Evolutionary conservation across 2,797 vertebrate genomes (phyloP), one percentile per base, ranked within the genome.

Genomic region (Bradypus variegatus): DNA sequence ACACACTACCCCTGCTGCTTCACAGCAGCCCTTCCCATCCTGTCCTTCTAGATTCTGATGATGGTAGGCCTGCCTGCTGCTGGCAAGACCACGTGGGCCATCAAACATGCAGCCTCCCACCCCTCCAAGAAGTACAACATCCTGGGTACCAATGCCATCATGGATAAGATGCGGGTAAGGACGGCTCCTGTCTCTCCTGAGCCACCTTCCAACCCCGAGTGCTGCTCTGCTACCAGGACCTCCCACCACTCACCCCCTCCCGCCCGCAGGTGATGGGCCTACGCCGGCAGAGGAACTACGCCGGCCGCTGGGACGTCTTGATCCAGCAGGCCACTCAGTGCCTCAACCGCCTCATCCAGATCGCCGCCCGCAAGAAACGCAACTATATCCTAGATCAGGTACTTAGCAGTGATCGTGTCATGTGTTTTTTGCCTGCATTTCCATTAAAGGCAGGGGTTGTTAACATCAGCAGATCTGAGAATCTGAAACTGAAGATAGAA

Each of bases 311-410:
- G 99, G 99, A 99, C 8, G 94, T 99, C 25, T 98, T 99, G 64
- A 99, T 99, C 91, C 98, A 99, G 93, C 98, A 99, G 96, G 98
- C 98, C 72, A 99, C 99, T 7, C 98, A 98, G 97, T 99, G 99
- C 97, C 98, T 99, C 95, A 99, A 99, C 96, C 98, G 98, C 55
- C 98, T 99, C 86, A 99, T 99, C 87, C 99, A 99, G 97, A 98
- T 99, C 0, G 99, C 99, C 0, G 98, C 99, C 75, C 98, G 98
- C 95, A 99, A 99, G 97, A 98, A 98, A 89, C 98, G 99, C 94
- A 99, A 99, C 97, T 99, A 99, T 97, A 99, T 99, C 95, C 97
- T 99, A 88, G 99, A 99, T 91, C 98, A 99, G 99, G 98, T 99
- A 97, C 81, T 89, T 67, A 14, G 19, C 27, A 48, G 38, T 55